Evolutionary conservation across 2,888 invertebrate genomes (phyloP).

Genomic region (Carterocephalus palaemon): DNA sequence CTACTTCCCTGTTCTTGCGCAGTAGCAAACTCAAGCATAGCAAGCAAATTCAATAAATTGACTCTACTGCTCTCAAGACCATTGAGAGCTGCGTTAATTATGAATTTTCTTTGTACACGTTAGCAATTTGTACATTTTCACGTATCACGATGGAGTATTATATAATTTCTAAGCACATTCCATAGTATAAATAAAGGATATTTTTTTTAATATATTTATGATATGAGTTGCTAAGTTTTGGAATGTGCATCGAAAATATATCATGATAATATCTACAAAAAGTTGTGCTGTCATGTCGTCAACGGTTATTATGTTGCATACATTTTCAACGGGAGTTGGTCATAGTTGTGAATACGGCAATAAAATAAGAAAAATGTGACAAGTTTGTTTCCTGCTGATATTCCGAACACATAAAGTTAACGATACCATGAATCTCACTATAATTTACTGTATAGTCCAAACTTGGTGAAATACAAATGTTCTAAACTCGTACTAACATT

Average conservation of each 20-base stretch:
- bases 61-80: too few species aligned
- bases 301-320: not conserved
- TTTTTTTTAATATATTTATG: not conserved
- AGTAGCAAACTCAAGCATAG: too few species aligned
- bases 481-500: too few species aligned
- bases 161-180: constrained; percentile 1
- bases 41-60: too few species aligned
- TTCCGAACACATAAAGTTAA: not conserved
- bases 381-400: constrained; percentile 5
- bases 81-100: too few species aligned
- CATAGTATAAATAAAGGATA: not conserved
- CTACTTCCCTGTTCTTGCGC: too few species aligned
- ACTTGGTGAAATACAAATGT: too few species aligned
- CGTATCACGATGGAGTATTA: too few species aligned
- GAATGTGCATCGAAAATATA: constrained; percentile 1
- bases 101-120: too few species aligned
- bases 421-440: not conserved
- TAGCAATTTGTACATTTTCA: too few species aligned
- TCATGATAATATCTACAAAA: not conserved
- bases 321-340: not conserved
- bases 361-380: constrained; percentile 3
- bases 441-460: too few species aligned
- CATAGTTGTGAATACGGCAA: not conserved
- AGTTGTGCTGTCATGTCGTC: constrained; percentile 1
- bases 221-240: not conserved